Conservation (phyloP, 2,797 vertebrate genomes). For the Hybognathus amarus region DNA sequence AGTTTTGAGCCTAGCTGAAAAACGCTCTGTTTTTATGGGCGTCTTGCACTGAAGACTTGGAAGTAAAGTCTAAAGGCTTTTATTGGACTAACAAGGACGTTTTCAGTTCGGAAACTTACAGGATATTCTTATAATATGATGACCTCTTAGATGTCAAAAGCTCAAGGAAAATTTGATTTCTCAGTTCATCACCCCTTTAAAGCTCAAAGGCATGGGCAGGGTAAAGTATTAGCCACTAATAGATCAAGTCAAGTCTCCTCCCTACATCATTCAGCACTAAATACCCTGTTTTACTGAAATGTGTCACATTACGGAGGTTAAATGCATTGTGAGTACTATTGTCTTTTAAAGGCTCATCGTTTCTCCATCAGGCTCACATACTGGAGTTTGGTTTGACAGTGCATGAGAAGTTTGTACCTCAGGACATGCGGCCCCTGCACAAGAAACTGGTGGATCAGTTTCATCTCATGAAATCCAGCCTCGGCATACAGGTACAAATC, state of each 20-base stretch:
- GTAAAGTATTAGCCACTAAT: neutral
- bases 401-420: conserved; percentile 96
- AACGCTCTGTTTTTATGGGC: no score
- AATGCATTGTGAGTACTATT: neutral
- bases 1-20: no score
- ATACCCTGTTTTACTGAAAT: neutral
- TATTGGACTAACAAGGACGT: no score
- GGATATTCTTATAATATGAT: no score
- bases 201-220: neutral
- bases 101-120: no score
- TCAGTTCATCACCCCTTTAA: neutral
- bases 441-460: conserved; percentile 99
- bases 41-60: no score
- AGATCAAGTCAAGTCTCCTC: neutral
- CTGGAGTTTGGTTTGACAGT: conserved; percentile 94
- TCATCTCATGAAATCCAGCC: conserved; percentile 96
- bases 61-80: no score
- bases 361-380: conserved; percentile 87
- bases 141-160: no score
- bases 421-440: conserved; percentile 97
- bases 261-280: neutral
- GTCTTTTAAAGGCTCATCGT: neutral
- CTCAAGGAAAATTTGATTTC: no score
- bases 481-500: conserved; percentile 92
- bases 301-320: neutral